These are phyloP conservation scores for Trichonephila clavata DNA, from an alignment of 1,140 invertebrate genomes.

Conservation along the genomic window DNA sequence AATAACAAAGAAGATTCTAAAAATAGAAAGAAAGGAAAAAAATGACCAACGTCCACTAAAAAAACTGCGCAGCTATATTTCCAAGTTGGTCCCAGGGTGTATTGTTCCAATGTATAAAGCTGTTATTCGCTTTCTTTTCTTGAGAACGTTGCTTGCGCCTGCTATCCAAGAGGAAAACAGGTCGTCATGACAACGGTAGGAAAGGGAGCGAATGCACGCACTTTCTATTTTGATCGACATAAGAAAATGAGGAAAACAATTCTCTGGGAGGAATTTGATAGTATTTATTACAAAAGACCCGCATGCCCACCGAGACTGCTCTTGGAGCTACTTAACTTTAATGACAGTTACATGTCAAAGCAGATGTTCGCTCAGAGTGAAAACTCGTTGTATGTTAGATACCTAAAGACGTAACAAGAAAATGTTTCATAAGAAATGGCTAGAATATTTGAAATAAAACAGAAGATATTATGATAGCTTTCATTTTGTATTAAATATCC, in stretches of 20 bases:
- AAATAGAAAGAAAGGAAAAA: neutral
- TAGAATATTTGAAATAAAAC: too few relatives aligned
- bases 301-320: neutral
- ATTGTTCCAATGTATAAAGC: neutral
- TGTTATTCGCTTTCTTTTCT: neutral
- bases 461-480: too few relatives aligned
- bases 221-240: constrained; percentile 24
- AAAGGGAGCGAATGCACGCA: neutral
- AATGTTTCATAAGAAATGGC: neutral
- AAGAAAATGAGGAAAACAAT: neutral
- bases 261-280: neutral
- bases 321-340: neutral
- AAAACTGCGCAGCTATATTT: neutral
- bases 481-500: too few relatives aligned
- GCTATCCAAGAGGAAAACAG: neutral
- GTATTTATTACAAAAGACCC: constrained; percentile 24
- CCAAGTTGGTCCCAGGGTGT: neutral
- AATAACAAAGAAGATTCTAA: neutral
- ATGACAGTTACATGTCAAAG: neutral
- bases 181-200: neutral
- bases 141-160: neutral
- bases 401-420: neutral
- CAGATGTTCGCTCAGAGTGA: neutral
- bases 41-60: neutral
- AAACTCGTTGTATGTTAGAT: neutral